Conservation (phyloP, 1,140 invertebrate species). For the Drosophila malerkotliana region DNA sequence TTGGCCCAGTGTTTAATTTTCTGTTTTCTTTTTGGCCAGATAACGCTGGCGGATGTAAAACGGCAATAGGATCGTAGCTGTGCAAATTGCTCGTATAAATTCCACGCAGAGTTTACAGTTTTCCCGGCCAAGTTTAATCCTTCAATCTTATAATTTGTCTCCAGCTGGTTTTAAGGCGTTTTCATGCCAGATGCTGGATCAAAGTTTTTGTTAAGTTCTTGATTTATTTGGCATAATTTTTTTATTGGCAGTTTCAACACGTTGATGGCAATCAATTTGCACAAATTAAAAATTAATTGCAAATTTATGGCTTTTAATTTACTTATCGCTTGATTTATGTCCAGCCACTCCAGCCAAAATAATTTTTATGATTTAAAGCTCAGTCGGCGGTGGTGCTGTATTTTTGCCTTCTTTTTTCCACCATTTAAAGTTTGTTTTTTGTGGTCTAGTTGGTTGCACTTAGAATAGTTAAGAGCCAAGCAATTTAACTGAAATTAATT, state of each 20-base stretch:
- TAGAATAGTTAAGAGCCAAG: conserved; percentile 55
- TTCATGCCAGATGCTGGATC: conserved; percentile 35
- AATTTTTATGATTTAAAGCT: conserved; percentile 58
- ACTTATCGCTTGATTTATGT: conserved; percentile 77
- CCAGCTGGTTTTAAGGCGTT: conserved; percentile 30
- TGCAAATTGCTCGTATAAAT: conserved; percentile 19
- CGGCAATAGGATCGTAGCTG: conserved; percentile 3
- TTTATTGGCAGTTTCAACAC: conserved; percentile 61
- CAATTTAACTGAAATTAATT: conserved; percentile 63
- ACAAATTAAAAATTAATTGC: conserved; percentile 83
- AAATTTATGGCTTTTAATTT: conserved; percentile 83
- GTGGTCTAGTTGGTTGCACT: conserved; percentile 54
- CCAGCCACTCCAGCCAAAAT: conserved; percentile 31
- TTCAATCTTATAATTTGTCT: conserved; percentile 26
- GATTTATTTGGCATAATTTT: conserved; percentile 69
- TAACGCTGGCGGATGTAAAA: conserved; percentile 40
- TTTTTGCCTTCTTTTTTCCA: background rate
- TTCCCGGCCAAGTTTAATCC: conserved; percentile 1
- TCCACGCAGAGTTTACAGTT: background rate
- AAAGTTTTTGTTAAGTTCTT: conserved; percentile 26
- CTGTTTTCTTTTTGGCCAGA: conserved; percentile 26
- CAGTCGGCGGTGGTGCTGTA: conserved; percentile 14
- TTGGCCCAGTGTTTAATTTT: conserved; percentile 39
- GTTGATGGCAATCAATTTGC: conserved; percentile 76
- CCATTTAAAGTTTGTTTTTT: conserved; percentile 12